These are phyloP conservation scores for Malurus alboscapulatus DNA, from an alignment of 2,113 vertebrate species.

Conservation along the genomic window DNA sequence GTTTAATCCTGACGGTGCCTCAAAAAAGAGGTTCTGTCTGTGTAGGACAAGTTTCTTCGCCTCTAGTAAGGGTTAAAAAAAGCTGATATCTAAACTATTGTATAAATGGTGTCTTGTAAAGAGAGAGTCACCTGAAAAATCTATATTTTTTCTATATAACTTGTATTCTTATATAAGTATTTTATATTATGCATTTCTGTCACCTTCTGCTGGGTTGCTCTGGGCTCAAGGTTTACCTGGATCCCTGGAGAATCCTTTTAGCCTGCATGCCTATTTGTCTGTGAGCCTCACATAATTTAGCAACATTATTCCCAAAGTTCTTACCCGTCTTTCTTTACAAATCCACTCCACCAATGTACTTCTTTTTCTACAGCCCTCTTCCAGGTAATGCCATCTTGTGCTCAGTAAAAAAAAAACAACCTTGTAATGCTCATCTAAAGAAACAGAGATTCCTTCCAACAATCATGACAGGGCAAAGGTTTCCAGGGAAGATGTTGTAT, in stretches of 20 bases:
- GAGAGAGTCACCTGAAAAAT: not conserved
- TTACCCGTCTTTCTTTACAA: not conserved
- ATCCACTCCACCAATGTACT: not conserved
- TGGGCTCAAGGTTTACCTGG: not conserved
- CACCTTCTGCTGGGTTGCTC: not conserved
- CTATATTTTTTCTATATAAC: not conserved
- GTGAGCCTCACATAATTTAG: not conserved
- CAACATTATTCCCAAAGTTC: not conserved
- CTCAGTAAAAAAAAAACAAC: rapidly evolving
- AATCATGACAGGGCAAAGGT: not conserved
- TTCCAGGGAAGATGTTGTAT: not conserved
- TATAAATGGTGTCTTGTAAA: not conserved
- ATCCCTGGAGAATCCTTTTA: not conserved
- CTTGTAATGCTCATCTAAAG: not conserved
- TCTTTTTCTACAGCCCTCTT: not conserved
- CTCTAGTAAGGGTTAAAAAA: not conserved
- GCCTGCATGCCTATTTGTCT: not conserved
- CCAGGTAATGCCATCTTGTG: not conserved
- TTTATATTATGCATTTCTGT: not conserved
- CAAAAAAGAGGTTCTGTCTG: not conserved
- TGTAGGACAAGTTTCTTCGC: not conserved
- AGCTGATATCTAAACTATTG: not conserved
- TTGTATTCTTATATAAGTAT: not conserved
- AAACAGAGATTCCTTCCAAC: not conserved
- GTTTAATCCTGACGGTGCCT: not conserved